Evolutionary conservation across 2,113 vertebrate species (phyloP).

Genomic region (Anoplopoma fimbria): DNA sequence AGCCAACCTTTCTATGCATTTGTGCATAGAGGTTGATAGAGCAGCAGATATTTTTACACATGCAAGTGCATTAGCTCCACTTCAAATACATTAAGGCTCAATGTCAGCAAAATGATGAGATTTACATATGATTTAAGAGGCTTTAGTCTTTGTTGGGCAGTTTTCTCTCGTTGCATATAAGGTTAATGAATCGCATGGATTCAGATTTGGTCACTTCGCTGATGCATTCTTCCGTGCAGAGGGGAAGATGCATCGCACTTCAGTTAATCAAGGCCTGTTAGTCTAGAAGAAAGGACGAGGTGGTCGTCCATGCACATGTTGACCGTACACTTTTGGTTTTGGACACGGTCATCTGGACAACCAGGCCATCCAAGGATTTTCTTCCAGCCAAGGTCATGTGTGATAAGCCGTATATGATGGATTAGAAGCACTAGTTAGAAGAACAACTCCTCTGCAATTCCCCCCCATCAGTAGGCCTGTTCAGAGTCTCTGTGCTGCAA

Average conservation of each 20-base stretch:
- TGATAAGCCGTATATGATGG: constrained; percentile 51
- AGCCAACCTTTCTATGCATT: neutral
- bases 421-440: constrained; percentile 63
- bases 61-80: constrained; percentile 18
- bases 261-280: neutral
- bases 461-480: constrained; percentile 51
- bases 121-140: constrained; percentile 18
- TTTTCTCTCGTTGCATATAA: neutral
- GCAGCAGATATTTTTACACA: neutral
- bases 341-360: constrained; percentile 18
- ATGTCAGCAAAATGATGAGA: constrained; percentile 43
- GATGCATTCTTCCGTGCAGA: neutral
- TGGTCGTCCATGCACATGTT: neutral
- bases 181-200: neutral
- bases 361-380: constrained; percentile 9
- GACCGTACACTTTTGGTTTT: neutral
- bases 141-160: neutral
- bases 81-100: constrained; percentile 29
- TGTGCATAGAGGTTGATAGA: neutral
- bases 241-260: neutral
- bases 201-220: neutral
- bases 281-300: neutral
- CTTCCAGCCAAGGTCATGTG: constrained; percentile 30
- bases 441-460: constrained; percentile 54
- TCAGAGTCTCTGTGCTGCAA: constrained; percentile 48